Conservation (phyloP, 2,797 vertebrate genomes). For the Bovichtus variegatus region DNA sequence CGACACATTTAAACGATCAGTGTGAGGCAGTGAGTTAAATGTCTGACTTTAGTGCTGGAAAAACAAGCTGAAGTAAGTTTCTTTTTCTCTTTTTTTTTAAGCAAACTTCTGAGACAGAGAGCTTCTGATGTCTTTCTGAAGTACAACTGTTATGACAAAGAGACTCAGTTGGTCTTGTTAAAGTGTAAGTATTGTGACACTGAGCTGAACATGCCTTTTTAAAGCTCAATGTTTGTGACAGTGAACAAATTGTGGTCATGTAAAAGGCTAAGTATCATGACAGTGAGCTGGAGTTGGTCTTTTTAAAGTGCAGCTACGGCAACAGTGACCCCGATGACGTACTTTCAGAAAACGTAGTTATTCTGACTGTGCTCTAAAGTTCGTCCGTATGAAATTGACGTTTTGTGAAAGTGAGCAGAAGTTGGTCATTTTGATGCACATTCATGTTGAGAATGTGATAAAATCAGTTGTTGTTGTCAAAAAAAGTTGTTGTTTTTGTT, state of each 20-base stretch:
- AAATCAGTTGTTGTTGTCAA: no score
- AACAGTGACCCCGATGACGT: conserved; percentile 16
- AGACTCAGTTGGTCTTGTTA: conserved; percentile 4
- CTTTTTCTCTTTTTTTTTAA: conserved; percentile 7
- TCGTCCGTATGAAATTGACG: not conserved
- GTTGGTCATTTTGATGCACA: not conserved
- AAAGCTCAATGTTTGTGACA: conserved; percentile 6
- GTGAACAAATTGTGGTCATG: not conserved
- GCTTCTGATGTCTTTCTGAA: not conserved
- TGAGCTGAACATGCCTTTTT: not conserved
- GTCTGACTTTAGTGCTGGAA: not conserved
- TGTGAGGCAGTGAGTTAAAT: not conserved
- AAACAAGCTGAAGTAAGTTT: not conserved
- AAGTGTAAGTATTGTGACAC: not conserved
- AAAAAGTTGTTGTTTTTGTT: no score
- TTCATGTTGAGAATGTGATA: not conserved
- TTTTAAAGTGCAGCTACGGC: conserved; percentile 7
- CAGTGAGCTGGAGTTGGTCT: not conserved
- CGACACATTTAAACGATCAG: not conserved
- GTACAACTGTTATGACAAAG: not conserved
- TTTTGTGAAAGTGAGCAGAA: not conserved
- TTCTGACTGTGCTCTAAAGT: not conserved
- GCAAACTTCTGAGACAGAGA: not conserved
- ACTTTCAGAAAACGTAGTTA: not conserved
- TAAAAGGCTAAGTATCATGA: conserved; percentile 9